A percentile compares a stretch with the other conserved stretches of the same genome.
These are phyloP conservation scores for Luperina nickerlii DNA, from an alignment of 2,888 invertebrate species.

Conservation along the genomic window DNA sequence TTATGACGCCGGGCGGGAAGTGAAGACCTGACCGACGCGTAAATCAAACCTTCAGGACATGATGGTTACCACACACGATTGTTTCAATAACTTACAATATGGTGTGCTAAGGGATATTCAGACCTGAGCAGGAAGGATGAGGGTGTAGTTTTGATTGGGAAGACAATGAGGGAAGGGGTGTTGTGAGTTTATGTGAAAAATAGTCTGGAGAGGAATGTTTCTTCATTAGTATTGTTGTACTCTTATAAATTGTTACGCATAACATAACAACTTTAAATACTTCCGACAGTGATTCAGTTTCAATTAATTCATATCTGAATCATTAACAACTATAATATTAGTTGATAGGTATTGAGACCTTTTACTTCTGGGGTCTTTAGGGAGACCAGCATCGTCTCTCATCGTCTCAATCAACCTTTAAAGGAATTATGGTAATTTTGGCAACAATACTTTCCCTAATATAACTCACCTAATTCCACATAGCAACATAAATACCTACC, in stretches of 20 bases:
- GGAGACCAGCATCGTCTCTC: background rate
- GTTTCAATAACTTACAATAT: slow-evolving; percentile 44
- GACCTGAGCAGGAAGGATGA: slow-evolving; percentile 16
- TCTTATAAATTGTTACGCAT: slow-evolving; percentile 20
- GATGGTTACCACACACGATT: slow-evolving; percentile 63
- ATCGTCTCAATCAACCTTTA: background rate
- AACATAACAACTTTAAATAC: background rate
- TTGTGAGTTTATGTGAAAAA: slow-evolving; percentile 43
- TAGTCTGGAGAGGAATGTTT: slow-evolving; percentile 45
- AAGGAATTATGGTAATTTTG: background rate
- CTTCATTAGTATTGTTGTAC: slow-evolving; percentile 50
- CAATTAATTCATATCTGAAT: background rate
- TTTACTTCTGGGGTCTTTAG: background rate
- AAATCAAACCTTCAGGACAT: slow-evolving; percentile 78
- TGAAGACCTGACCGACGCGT: slow-evolving; percentile 82
- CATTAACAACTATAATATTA: background rate
- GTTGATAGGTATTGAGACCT: background rate
- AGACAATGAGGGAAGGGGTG: slow-evolving; percentile 35
- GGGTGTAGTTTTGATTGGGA: slow-evolving; percentile 29
- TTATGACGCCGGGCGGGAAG: slow-evolving; percentile 86
- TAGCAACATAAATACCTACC: slow-evolving; percentile 30
- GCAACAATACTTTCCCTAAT: background rate
- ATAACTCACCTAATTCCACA: background rate
- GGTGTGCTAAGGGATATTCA: slow-evolving; percentile 24
- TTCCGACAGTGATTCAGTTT: slow-evolving; percentile 3